These are phyloP conservation scores for Tichodroma muraria DNA, from an alignment of 2,113 vertebrate species.

Conservation along the genomic window DNA sequence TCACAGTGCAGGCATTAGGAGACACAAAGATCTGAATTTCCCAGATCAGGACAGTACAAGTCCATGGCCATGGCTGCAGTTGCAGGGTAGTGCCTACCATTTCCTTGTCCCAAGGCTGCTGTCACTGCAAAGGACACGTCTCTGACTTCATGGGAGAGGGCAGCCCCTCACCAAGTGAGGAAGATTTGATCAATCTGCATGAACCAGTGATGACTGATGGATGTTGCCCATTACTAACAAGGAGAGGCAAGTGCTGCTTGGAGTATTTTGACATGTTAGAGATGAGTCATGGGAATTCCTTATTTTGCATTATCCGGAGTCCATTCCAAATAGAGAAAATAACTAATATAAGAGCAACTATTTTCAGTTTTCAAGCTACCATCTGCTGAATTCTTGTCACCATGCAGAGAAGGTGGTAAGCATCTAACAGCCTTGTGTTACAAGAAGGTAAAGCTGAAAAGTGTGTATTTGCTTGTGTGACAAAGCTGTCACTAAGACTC, in stretches of 20 bases:
- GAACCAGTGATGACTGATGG: background rate
- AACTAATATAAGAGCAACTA: background rate
- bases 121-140: accelerated
- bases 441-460: background rate
- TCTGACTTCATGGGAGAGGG: background rate
- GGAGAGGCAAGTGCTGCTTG: background rate
- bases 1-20: background rate
- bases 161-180: background rate
- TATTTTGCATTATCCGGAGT: background rate
- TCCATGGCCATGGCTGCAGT: background rate
- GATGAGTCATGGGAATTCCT: background rate
- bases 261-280: background rate
- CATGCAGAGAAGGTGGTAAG: background rate
- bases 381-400: background rate
- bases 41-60: background rate
- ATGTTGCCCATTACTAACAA: background rate
- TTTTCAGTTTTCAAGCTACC: background rate
- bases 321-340: background rate
- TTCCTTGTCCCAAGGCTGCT: background rate
- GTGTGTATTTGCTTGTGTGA: background rate
- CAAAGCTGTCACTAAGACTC: background rate
- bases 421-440: background rate
- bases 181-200: background rate
- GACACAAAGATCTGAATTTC: background rate
- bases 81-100: too few species aligned